A percentile compares a stretch with the other conserved stretches of the same genome.
Evolutionary conservation across 2,888 invertebrate genomes (phyloP).

Genomic region (Dryococelus australis): DNA sequence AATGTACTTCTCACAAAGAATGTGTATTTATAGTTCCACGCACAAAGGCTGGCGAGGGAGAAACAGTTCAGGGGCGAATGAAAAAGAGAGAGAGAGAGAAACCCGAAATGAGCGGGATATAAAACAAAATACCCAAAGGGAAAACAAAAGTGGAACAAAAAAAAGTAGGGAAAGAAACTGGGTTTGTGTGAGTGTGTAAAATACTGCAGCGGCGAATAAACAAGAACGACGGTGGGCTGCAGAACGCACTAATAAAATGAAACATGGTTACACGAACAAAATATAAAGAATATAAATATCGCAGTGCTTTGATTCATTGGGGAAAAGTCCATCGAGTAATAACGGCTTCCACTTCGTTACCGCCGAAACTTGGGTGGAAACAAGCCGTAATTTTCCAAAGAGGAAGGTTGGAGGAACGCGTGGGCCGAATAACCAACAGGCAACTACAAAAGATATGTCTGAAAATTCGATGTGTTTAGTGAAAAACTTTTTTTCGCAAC

Average conservation of each 20-base stretch:
- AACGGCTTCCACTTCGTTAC: not conserved
- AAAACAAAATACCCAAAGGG: constrained; percentile 9
- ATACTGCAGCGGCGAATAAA: not conserved
- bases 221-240: not conserved
- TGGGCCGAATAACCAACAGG: no score
- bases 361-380: not conserved
- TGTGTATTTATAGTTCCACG: constrained; percentile 8
- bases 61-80: not conserved
- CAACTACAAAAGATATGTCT: no score
- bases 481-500: no score
- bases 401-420: no score
- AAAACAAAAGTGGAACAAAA: not conserved
- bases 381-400: no score
- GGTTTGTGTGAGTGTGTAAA: no score
- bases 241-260: not conserved
- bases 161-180: no score
- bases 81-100: not conserved
- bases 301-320: not conserved
- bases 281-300: not conserved
- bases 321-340: not conserved
- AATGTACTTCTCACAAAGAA: constrained; percentile 5
- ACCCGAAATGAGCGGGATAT: not conserved
- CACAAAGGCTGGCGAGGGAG: not conserved
- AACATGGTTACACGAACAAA: not conserved
- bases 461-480: no score